Percentiles rank a stretch among this genome's conserved stretches.
These are phyloP conservation scores for Vireo griseus DNA, from an alignment of 2,797 vertebrate genomes.

Conservation along the genomic window DNA sequence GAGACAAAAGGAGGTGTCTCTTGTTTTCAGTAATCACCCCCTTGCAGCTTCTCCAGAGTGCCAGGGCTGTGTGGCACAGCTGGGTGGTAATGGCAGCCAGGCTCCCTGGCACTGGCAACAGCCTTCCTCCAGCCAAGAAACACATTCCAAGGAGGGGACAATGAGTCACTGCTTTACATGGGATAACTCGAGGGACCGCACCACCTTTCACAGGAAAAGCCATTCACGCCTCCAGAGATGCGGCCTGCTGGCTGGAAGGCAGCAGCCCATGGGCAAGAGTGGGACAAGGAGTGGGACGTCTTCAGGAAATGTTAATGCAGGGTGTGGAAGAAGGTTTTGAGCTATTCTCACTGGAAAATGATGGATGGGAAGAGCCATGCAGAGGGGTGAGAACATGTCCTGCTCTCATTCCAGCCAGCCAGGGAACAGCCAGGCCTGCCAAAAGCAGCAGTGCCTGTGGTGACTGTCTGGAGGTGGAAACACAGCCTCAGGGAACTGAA, in stretches of 20 bases:
- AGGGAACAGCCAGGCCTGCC: neutral
- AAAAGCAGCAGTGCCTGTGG: neutral
- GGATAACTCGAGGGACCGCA: rapidly evolving
- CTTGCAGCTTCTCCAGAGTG: neutral
- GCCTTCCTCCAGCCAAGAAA: constrained; percentile 11
- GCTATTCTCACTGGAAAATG: neutral
- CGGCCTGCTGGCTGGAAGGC: neutral
- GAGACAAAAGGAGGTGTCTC: neutral
- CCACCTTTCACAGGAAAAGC: neutral
- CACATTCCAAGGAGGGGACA: neutral
- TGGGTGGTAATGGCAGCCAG: neutral
- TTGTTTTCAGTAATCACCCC: neutral
- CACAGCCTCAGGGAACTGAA: neutral
- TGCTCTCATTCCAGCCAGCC: neutral
- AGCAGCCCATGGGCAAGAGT: neutral
- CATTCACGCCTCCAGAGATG: neutral
- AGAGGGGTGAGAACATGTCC: neutral
- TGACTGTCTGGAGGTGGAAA: neutral
- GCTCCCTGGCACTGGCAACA: neutral
- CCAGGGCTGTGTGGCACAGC: neutral
- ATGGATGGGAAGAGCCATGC: neutral
- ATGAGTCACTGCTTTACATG: neutral
- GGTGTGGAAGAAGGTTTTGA: neutral
- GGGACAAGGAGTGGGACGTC: neutral
- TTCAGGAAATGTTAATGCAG: neutral